Evolutionary conservation across 1,140 invertebrate species (phyloP), one percentile per base, ranked within the genome.

Genomic region (Calliphora vicina): DNA sequence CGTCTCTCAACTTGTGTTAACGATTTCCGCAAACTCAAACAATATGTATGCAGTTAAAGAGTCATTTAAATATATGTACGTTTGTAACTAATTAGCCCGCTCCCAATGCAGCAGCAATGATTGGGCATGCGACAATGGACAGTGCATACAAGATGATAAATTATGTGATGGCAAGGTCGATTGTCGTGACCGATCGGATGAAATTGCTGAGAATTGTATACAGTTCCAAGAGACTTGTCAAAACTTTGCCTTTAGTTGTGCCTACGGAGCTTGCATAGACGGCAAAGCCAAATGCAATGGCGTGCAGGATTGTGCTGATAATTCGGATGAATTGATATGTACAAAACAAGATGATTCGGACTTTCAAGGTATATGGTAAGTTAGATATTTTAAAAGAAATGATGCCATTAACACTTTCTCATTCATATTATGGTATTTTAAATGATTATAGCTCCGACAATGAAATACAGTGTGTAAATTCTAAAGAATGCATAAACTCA

Each of bases 281-380:
- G 88, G 91, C 9, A 91, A 92, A 45, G 85, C 86, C 0, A 87
- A 87, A 27, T 94, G 94, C 84, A 91, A 96, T 89, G 92, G 92
- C 0, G 85, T 89, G 1, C 87, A 88, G 35, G 92, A 96, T 81
- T 96, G 95, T 86, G 35, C 88, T 0, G 94, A 95, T 85, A 92
- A 92, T 35, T 95, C 94, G 4, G 96, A 97, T 89, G 96, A 97
- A 61, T 45, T 45, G n/a, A 17, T 45, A 35, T 67, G 73, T 23
- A 12, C 4, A 1, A 45, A 23, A 72, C 26, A 15, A 81, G 13
- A 71, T 35, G 23, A 42, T 8, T 9, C 23, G 1, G 15, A 82
- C 23, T 57, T 76, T 29, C 82, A 43, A 20, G 72, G 72, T 8
- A 82, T 2, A 43, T 82, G 81, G 81, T 82, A 72, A 72, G 57